Evolutionary conservation across 2,888 invertebrate genomes (phyloP).

Genomic region (Oscheius sp.): DNA sequence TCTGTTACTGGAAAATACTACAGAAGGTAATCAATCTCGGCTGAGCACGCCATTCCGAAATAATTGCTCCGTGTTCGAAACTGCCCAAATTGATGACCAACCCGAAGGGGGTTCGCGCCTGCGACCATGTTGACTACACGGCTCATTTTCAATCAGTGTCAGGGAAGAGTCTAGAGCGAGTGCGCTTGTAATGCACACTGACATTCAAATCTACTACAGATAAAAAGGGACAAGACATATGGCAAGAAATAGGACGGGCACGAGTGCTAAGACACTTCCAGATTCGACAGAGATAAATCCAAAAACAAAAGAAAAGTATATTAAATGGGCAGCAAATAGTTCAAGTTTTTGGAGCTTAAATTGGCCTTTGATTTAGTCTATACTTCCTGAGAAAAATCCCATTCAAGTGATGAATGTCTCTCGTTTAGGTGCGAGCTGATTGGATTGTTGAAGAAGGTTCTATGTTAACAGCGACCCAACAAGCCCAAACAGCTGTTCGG

Average conservation of each 20-base stretch:
- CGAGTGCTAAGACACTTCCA: not conserved
- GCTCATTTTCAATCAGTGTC: conserved; percentile 29
- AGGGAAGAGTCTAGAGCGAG: conserved; percentile 14
- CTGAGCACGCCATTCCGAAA: not conserved
- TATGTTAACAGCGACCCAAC: conserved; percentile 69
- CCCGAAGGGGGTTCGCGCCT: not conserved
- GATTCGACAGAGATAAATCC: not conserved
- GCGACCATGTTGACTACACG: conserved; percentile 23
- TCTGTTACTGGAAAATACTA: conserved; percentile 69
- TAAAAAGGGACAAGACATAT: conserved; percentile 6
- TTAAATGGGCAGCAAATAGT: not conserved
- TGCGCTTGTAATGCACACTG: conserved; percentile 17
- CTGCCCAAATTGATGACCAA: conserved; percentile 1
- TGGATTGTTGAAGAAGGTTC: conserved; percentile 69
- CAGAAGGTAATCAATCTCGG: conserved; percentile 57
- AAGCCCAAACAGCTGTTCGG: conserved; percentile 55
- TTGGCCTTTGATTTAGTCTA: too few relatives aligned
- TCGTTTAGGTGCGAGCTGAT: conserved; percentile 61
- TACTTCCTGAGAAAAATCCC: too few relatives aligned
- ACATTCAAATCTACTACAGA: conserved; percentile 8
- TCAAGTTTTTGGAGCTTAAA: not conserved
- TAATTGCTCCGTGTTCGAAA: not conserved
- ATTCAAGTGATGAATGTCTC: too few relatives aligned
- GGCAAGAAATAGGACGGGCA: not conserved
- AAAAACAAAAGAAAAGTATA: not conserved